Percentiles rank a stretch among this genome's conserved stretches.
Evolutionary conservation across 2,797 vertebrate species (phyloP).

Genomic region (Leuciscus waleckii): DNA sequence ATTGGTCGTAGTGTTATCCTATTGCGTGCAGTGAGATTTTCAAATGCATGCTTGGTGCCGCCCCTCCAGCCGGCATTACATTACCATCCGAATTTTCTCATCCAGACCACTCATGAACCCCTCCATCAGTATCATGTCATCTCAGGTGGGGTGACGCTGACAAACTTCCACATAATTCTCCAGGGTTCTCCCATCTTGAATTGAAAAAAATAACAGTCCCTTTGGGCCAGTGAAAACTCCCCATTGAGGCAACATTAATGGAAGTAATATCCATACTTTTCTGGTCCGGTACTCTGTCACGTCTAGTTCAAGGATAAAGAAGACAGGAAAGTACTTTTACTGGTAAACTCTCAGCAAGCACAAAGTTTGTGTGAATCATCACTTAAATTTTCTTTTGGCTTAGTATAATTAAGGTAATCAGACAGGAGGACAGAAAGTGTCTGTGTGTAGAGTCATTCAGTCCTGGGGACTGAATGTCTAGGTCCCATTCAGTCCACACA

Average conservation of each 20-base stretch:
- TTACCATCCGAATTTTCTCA: too few relatives aligned
- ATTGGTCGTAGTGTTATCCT: too few relatives aligned
- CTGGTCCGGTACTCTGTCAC: not conserved
- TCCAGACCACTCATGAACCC: too few relatives aligned
- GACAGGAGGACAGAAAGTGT: not conserved
- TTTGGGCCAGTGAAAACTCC: not conserved
- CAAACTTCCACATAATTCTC: not conserved
- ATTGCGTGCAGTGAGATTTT: too few relatives aligned
- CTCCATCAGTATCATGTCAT: not conserved
- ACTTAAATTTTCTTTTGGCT: not conserved
- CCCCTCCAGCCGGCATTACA: too few relatives aligned
- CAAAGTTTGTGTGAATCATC: not conserved
- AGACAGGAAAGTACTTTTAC: not conserved
- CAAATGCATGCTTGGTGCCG: too few relatives aligned
- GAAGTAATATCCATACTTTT: not conserved
- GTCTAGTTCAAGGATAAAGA: not conserved
- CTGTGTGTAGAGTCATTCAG: conserved; percentile 1
- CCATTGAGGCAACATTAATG: too few relatives aligned
- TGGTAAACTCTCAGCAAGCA: not conserved
- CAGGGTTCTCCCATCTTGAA: not conserved
- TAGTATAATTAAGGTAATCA: not conserved
- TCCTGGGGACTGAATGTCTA: not conserved
- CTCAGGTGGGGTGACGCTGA: not conserved
- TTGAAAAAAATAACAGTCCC: not conserved
- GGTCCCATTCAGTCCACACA: not conserved